A percentile compares a stretch with the other conserved stretches of the same genome.
These are phyloP conservation scores for Diarsia brunnea DNA, from an alignment of 2,888 invertebrate genomes.

Conservation along the genomic window DNA sequence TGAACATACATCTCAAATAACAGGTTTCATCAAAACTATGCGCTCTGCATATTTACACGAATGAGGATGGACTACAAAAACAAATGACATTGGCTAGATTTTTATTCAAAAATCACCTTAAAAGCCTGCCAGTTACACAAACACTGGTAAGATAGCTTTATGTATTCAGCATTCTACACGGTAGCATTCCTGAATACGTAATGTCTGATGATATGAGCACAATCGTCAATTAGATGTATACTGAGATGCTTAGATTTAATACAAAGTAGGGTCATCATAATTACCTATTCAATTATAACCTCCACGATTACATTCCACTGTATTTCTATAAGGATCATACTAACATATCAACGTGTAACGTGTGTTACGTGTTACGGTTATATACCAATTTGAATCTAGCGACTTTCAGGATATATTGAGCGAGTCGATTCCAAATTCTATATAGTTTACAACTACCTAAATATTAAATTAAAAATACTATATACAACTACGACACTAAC, in stretches of 20 bases:
- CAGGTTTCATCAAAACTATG: background rate
- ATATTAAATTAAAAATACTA: background rate
- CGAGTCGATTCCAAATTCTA: background rate
- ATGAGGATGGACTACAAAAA: background rate
- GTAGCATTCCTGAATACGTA: conserved; percentile 40
- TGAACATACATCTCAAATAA: background rate
- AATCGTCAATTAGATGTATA: conserved; percentile 14
- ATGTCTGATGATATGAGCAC: conserved; percentile 28
- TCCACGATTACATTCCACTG: background rate
- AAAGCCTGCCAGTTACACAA: background rate
- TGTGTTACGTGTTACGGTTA: too few relatives aligned
- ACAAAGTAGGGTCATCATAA: background rate
- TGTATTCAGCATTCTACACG: conserved; percentile 22
- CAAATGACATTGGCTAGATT: background rate
- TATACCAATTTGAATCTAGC: background rate
- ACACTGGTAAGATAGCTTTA: conserved; percentile 4
- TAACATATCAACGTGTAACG: too few relatives aligned
- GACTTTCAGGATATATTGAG: background rate
- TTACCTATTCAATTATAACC: background rate
- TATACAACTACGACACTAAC: background rate
- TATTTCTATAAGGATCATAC: background rate
- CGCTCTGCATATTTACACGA: background rate
- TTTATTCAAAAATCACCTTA: background rate
- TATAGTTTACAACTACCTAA: background rate
- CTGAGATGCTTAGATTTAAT: conserved; percentile 14